Base-by-base conservation (phyloP, 2,113 vertebrate species). In the Dasyornis broadbenti region DNA sequence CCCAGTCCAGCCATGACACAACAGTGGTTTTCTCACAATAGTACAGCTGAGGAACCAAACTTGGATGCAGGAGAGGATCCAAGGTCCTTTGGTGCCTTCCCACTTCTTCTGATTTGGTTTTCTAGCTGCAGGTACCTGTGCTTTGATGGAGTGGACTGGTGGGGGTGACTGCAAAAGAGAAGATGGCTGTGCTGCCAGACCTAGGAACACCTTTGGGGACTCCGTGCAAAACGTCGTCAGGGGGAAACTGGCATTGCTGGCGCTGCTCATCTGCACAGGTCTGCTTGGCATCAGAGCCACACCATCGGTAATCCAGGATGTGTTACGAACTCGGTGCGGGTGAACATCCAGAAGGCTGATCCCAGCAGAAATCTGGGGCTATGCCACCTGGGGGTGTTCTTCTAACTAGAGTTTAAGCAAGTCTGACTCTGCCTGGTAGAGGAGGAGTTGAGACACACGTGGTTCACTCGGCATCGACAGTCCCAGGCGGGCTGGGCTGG, bases 271-370 rank as follows among this genome's bases (percentile, higher is more conserved):
- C 53, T 59, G 12, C 21, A 59, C 35, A 49, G 13, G 20, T 60
- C 56, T 83, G 56, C 39, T 12, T 3, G 1, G 8, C 16, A 18
- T 11, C 21, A 27, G 21, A 39, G 8, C 13, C 40, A 71, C n/a
- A 16, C 24, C 68, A 60, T 4, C 79, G 7, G 0, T 9, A 70
- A 30, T 5, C 23, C 42, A 56, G 47, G 27, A 52, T 13, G 15
- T 0, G 7, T 33, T 16, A 33, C 0, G 0, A 17, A 14, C 18
- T 15, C 37, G 0, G 11, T 33, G 45, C 22, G 60, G 22, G 14
- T 15, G 9, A 40, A 26, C 4, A 10, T 21, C 7, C 21, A 13
- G 33, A 68, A 68, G 52, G 28, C 47, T 15, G 33, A 73, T 59
- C 12, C 63, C 42, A 23, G 42, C 42, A 75, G 65, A 59, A 75